phyloP scores from a whole-genome alignment of 2,113 vertebrate species.

The Rhabdomys dilectus region DNA sequence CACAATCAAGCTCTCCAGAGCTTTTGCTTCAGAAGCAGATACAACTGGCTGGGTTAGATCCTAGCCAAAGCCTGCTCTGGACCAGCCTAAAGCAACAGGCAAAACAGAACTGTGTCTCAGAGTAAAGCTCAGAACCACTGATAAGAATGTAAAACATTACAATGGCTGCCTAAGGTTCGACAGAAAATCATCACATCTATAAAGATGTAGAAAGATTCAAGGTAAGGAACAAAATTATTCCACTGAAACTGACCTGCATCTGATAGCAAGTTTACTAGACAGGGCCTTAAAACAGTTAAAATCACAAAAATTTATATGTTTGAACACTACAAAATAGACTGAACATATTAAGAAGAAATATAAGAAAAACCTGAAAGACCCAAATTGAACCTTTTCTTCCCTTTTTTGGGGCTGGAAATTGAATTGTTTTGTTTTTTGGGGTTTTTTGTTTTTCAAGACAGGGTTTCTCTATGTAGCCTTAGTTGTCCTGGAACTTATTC shows the following conservation, averaged over 20 bases:
- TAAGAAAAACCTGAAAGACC: neutral
- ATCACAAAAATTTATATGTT: neutral
- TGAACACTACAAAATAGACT: neutral
- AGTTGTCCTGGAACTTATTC: neutral
- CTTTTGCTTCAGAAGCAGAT: neutral
- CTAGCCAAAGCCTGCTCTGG: neutral
- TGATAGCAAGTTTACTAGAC: neutral
- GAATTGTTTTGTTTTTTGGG: neutral
- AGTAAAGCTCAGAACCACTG: conserved; percentile 11
- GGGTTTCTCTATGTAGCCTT: neutral
- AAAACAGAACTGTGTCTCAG: neutral
- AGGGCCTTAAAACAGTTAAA: conserved; percentile 17
- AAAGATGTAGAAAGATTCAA: conserved; percentile 23
- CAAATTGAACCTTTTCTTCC: neutral
- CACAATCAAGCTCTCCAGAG: neutral
- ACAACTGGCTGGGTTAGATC: neutral
- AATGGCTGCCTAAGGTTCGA: neutral
- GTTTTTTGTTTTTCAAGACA: neutral
- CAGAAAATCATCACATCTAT: neutral
- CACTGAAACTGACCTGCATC: neutral
- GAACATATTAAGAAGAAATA: neutral
- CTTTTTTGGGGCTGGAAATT: neutral
- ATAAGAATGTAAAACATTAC: neutral
- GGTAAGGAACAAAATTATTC: neutral
- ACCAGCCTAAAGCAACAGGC: neutral